Conservation (phyloP, 2,888 invertebrate genomes). For the Zeuzera pyrina region DNA sequence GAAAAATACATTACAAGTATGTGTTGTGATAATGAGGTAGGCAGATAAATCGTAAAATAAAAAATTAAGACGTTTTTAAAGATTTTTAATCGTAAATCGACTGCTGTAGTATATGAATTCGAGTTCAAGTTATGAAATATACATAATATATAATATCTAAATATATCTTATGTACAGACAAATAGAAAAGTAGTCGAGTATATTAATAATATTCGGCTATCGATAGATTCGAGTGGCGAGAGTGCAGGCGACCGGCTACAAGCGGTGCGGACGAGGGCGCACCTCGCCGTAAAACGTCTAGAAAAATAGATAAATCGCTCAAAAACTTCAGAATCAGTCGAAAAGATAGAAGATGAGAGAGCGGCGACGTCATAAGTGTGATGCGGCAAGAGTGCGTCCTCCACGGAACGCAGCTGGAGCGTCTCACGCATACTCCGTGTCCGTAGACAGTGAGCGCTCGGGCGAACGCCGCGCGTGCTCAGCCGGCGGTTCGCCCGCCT, state of each 20-base stretch:
- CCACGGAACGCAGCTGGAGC: constrained; percentile 20
- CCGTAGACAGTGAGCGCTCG: constrained; percentile 76
- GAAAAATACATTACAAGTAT: too few relatives aligned
- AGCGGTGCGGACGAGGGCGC: constrained; percentile 57
- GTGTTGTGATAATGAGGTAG: too few relatives aligned
- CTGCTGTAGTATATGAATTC: constrained; percentile 71
- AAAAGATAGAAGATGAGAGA: constrained; percentile 58
- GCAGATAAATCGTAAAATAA: too few relatives aligned
- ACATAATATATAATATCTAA: constrained; percentile 73
- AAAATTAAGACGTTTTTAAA: too few relatives aligned
- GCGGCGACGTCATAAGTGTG: constrained; percentile 14
- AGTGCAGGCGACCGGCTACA: constrained; percentile 50
- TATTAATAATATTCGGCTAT: constrained; percentile 70
- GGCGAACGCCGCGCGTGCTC: constrained; percentile 56
- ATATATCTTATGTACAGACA: constrained; percentile 73
- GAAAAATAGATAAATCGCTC: constrained; percentile 74
- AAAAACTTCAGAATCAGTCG: constrained; percentile 72
- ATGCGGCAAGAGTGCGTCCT: constrained; percentile 8
- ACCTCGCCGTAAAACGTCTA: constrained; percentile 44
- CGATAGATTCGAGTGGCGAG: constrained; percentile 69
- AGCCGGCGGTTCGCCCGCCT: constrained; percentile 63
- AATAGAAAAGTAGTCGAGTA: constrained; percentile 72
- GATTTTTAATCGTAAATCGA: constrained; percentile 70
- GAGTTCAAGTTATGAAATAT: constrained; percentile 70
- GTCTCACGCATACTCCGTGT: constrained; percentile 82